Evolutionary conservation across 2,797 vertebrate species (phyloP).

Genomic region (Danio aesculapii): DNA sequence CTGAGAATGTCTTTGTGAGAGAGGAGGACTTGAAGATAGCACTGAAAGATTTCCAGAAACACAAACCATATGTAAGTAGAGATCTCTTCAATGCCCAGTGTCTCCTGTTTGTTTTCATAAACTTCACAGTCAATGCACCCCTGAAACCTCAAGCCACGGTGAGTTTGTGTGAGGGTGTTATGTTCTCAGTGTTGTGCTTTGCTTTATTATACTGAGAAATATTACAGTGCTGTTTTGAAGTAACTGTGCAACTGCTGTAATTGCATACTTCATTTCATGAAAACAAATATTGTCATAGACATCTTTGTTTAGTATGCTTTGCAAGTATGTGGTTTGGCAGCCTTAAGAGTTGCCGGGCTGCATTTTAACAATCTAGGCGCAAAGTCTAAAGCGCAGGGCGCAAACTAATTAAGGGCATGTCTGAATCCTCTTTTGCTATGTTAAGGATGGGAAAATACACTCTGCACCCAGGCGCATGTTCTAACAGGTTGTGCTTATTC

Average conservation of each 20-base stretch:
- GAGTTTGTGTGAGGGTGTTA: constrained; percentile 36
- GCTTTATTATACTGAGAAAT: constrained; percentile 17
- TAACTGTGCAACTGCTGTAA: neutral
- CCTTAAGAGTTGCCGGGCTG: too few species aligned
- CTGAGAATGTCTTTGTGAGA: constrained; percentile 68
- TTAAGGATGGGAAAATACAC: too few species aligned
- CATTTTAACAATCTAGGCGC: too few species aligned
- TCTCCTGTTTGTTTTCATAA: constrained; percentile 79
- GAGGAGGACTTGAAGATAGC: constrained; percentile 56
- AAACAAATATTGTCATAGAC: too few species aligned
- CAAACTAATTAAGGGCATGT: too few species aligned
- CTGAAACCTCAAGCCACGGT: constrained; percentile 12
- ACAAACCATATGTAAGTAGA: constrained; percentile 75
- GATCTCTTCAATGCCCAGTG: constrained; percentile 71
- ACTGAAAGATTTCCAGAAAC: constrained; percentile 75
- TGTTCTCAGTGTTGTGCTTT: constrained; percentile 31
- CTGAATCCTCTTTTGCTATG: too few species aligned
- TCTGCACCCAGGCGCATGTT: too few species aligned
- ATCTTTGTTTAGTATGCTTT: too few species aligned
- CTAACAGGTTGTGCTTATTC: too few species aligned
- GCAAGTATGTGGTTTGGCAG: too few species aligned
- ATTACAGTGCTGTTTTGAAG: neutral
- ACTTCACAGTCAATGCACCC: constrained; percentile 46
- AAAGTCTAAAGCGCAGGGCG: too few species aligned
- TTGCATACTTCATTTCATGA: too few species aligned